These are phyloP conservation scores for Pangasius sanitwongsei DNA, from an alignment of 2,797 vertebrate species.

Conservation along the genomic window DNA sequence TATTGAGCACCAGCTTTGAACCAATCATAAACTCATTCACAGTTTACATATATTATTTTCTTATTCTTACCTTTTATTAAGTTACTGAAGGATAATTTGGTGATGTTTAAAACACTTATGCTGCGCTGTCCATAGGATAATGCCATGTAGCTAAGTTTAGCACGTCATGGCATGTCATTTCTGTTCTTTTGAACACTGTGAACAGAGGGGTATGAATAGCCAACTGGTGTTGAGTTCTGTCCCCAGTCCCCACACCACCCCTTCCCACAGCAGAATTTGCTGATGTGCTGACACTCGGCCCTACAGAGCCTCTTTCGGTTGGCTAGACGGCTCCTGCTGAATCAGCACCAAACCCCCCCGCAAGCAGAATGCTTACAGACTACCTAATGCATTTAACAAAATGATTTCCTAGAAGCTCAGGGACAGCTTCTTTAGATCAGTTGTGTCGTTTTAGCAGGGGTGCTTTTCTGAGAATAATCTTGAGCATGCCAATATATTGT, in stretches of 20 bases:
- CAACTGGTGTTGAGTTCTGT: slow-evolving; percentile 10
- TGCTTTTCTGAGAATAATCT: background rate
- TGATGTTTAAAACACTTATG: background rate
- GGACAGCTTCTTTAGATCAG: background rate
- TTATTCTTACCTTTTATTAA: slow-evolving; percentile 16
- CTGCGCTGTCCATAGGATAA: background rate
- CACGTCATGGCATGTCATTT: background rate
- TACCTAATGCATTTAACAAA: slow-evolving; percentile 35
- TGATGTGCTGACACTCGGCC: slow-evolving; percentile 52
- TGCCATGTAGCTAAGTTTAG: background rate
- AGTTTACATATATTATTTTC: slow-evolving; percentile 15
- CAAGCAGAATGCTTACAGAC: slow-evolving; percentile 22
- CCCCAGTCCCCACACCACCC: background rate
- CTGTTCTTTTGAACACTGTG: background rate
- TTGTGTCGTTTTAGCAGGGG: background rate
- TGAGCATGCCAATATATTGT: background rate
- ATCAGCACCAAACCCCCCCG: slow-evolving; percentile 29
- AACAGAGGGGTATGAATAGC: slow-evolving; percentile 2
- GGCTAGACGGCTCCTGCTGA: slow-evolving; percentile 50
- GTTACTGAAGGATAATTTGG: slow-evolving; percentile 8
- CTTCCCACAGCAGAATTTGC: slow-evolving; percentile 32
- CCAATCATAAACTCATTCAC: background rate
- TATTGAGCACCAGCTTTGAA: slow-evolving; percentile 21
- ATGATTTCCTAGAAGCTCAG: slow-evolving; percentile 14
- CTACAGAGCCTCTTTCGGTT: slow-evolving; percentile 33